A percentile compares a stretch with the other conserved stretches of the same genome.
Conservation (phyloP, 2,113 vertebrate genomes). For the Puntigrus tetrazona region DNA sequence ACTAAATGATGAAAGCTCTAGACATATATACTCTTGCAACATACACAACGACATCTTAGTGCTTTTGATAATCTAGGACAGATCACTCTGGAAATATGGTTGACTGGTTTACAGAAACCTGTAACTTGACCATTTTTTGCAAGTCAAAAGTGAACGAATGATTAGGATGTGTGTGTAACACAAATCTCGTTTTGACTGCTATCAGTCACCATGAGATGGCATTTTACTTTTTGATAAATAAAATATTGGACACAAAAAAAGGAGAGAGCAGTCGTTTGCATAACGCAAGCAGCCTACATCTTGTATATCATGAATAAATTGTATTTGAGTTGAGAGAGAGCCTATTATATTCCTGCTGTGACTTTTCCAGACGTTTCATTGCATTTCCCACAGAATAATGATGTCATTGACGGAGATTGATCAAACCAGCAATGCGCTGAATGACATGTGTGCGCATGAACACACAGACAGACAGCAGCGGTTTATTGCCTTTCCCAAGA, state of each 20-base stretch:
- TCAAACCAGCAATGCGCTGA: slow-evolving; percentile 52
- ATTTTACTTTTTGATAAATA: no score
- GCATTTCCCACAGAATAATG: slow-evolving; percentile 19
- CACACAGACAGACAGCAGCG: slow-evolving; percentile 71
- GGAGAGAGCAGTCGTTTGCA: no score
- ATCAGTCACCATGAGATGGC: background rate
- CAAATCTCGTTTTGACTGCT: background rate
- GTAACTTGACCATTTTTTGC: background rate
- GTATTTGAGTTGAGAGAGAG: background rate
- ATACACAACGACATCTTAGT: background rate
- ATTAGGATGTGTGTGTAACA: background rate
- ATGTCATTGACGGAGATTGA: slow-evolving; percentile 25
- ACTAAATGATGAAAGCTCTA: no score
- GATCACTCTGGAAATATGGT: no score
- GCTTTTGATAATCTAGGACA: background rate
- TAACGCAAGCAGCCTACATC: no score
- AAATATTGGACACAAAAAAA: no score
- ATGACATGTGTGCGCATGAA: slow-evolving; percentile 67
- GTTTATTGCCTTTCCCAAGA: slow-evolving; percentile 79
- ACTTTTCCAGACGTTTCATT: background rate
- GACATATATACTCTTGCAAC: no score
- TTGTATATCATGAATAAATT: background rate
- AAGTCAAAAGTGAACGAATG: background rate
- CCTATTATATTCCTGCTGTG: background rate
- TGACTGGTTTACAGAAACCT: no score